Conservation (phyloP, 1,140 invertebrate species). For the Lepidotrigona ventralis region DNA sequence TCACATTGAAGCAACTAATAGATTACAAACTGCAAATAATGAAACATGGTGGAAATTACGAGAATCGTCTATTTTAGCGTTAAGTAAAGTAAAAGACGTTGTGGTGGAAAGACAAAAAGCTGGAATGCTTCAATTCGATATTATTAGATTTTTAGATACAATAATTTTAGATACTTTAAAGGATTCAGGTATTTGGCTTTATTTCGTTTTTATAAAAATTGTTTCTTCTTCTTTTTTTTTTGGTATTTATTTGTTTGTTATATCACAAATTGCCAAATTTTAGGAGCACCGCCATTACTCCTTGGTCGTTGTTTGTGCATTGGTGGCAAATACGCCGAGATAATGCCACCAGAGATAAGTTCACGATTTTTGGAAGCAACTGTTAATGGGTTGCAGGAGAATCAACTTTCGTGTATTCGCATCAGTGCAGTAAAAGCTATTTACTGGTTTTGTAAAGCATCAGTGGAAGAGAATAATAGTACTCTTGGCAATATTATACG, state of each 20-base stretch:
- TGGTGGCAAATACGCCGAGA: conserved; percentile 84
- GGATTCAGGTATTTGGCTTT: conserved; percentile 69
- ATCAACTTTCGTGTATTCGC: conserved; percentile 78
- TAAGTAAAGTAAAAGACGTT: conserved; percentile 82
- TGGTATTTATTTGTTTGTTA: background rate
- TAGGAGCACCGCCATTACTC: conserved; percentile 83
- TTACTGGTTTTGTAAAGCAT: conserved; percentile 74
- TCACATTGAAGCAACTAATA: conserved; percentile 83
- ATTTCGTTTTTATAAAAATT: background rate
- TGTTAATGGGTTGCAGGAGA: conserved; percentile 82
- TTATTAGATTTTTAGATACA: conserved; percentile 84
- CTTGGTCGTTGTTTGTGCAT: conserved; percentile 87
- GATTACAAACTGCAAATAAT: conserved; percentile 75
- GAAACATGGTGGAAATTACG: conserved; percentile 88
- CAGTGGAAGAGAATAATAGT: conserved; percentile 57
- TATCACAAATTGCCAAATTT: background rate
- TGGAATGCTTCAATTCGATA: conserved; percentile 84
- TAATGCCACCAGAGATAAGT: conserved; percentile 82
- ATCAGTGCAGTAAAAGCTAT: conserved; percentile 79
- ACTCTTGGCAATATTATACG: conserved; percentile 69
- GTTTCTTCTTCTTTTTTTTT: background rate
- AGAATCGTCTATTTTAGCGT: conserved; percentile 86
- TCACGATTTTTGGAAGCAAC: conserved; percentile 84
- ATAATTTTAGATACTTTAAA: conserved; percentile 79
- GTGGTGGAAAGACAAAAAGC: conserved; percentile 82